Percentiles rank a stretch among this genome's conserved stretches.
Evolutionary conservation across 2,113 vertebrate genomes (phyloP).

Genomic region (Trachemys scripta): DNA sequence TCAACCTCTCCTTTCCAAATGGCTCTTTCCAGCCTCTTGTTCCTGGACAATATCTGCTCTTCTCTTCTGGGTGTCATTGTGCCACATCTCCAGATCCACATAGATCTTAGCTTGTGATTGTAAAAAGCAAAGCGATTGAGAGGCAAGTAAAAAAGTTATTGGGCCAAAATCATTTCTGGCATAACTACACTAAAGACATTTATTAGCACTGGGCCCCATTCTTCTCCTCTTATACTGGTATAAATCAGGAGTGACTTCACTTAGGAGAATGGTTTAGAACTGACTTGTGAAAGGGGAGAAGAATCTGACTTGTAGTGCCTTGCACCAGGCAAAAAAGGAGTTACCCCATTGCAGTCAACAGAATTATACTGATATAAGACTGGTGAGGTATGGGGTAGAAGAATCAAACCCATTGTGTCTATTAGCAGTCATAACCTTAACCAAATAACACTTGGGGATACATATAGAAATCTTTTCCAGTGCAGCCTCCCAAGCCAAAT

Average conservation of each 20-base stretch:
- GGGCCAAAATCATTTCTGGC: constrained; percentile 49
- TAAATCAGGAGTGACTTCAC: neutral
- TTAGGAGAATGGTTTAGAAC: neutral
- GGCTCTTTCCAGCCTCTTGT: neutral
- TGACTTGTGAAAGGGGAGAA: constrained; percentile 17
- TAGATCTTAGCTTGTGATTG: constrained; percentile 18
- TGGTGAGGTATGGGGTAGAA: constrained; percentile 45
- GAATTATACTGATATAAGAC: neutral
- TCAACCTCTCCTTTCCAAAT: neutral
- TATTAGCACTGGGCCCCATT: neutral
- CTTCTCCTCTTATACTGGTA: neutral
- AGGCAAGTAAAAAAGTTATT: constrained; percentile 57
- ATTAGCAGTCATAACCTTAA: constrained; percentile 76
- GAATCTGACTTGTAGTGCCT: neutral
- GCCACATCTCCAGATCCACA: neutral
- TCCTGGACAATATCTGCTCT: neutral
- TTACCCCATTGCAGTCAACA: neutral
- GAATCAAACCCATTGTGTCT: constrained; percentile 51
- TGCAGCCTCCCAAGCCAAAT: constrained; percentile 73
- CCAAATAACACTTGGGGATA: constrained; percentile 78
- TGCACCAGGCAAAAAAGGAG: neutral
- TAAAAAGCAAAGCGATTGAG: constrained; percentile 44
- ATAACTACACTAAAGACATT: neutral
- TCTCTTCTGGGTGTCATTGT: neutral
- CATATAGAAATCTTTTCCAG: constrained; percentile 67